Percentiles rank a stretch among this genome's conserved stretches.
phyloP scores from a whole-genome alignment of 2,888 invertebrate genomes.

The Miltochrista miniata region DNA sequence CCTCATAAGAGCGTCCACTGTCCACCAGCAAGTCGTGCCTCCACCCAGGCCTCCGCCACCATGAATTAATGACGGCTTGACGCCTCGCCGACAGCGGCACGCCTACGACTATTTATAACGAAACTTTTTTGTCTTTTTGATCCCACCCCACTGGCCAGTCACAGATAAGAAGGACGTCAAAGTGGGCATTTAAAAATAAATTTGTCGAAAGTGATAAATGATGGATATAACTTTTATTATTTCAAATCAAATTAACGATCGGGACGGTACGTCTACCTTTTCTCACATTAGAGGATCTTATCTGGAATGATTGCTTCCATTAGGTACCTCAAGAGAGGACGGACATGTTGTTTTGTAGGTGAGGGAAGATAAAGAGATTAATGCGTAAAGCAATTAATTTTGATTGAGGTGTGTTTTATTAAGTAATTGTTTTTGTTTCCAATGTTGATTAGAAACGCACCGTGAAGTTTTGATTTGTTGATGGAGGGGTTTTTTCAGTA shows the following conservation, averaged over 20 bases:
- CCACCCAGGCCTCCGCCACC: slow-evolving; percentile 26
- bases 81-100: slow-evolving; percentile 63
- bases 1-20: not conserved
- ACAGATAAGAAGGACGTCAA: slow-evolving; percentile 74
- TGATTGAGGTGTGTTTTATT: slow-evolving; percentile 83
- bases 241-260: slow-evolving; percentile 83
- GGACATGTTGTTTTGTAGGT: slow-evolving; percentile 77
- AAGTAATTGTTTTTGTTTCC: slow-evolving; percentile 80
- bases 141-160: slow-evolving; percentile 61
- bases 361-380: slow-evolving; percentile 80
- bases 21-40: slow-evolving; percentile 13
- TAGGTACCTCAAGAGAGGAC: slow-evolving; percentile 72
- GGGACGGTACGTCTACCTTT: slow-evolving; percentile 75
- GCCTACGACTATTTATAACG: slow-evolving; percentile 71
- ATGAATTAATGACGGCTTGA: slow-evolving; percentile 55
- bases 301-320: slow-evolving; percentile 83
- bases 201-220: slow-evolving; percentile 84
- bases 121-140: slow-evolving; percentile 60
- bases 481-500: slow-evolving; percentile 31
- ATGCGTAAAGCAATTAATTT: slow-evolving; percentile 83
- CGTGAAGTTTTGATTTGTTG: slow-evolving; percentile 48
- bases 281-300: slow-evolving; percentile 83
- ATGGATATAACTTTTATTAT: slow-evolving; percentile 82
- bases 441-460: slow-evolving; percentile 70
- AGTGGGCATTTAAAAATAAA: slow-evolving; percentile 82